Evolutionary conservation across 2,113 vertebrate species (phyloP).

Genomic region (Macaca nemestrina): DNA sequence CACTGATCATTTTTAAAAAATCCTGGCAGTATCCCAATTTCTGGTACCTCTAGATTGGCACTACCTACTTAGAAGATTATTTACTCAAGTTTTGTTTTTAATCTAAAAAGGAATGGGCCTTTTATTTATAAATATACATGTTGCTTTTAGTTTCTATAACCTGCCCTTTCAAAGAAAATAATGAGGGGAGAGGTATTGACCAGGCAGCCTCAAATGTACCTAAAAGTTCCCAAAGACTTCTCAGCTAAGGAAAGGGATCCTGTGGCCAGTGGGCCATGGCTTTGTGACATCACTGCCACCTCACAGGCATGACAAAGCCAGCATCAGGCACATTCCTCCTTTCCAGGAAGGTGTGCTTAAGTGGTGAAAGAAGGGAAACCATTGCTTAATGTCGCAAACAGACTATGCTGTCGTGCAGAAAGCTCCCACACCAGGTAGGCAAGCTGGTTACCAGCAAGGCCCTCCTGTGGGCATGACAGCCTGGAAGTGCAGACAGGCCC

Average conservation of each 20-base stretch:
- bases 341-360: background rate
- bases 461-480: background rate
- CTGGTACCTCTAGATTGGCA: background rate
- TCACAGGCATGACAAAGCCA: background rate
- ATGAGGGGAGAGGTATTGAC: background rate
- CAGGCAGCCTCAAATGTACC: background rate
- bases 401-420: fast-evolving
- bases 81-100: background rate
- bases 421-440: background rate
- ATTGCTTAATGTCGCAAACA: background rate
- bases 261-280: background rate
- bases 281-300: background rate
- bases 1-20: background rate
- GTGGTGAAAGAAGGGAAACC: background rate
- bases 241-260: background rate
- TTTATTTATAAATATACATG: background rate
- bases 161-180: background rate
- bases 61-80: background rate
- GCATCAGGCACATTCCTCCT: background rate
- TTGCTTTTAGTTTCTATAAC: background rate
- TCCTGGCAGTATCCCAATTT: background rate
- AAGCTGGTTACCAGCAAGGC: background rate
- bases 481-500: background rate
- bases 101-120: constrained; percentile 9
- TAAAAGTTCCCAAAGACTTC: background rate